Evolutionary conservation across 2,888 invertebrate genomes (phyloP).

Genomic region (Plebejus melissa): DNA sequence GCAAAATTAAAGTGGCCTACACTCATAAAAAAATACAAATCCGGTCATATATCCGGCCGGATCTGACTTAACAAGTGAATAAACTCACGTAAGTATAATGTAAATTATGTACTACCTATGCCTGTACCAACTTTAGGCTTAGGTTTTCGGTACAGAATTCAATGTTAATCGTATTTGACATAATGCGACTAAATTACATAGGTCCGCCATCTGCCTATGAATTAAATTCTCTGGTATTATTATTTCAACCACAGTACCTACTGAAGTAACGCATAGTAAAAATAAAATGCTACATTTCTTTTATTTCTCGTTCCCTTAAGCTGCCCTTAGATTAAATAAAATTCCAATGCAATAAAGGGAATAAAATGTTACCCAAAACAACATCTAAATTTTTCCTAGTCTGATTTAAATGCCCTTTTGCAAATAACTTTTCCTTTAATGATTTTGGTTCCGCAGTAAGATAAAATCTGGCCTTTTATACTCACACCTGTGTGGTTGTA

Average conservation of each 20-base stretch:
- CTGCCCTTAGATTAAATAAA: not conserved
- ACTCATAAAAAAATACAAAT: too few relatives aligned
- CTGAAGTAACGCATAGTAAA: not conserved
- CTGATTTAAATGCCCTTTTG: not conserved
- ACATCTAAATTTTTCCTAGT: not conserved
- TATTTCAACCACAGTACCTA: not conserved
- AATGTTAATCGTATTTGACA: too few relatives aligned
- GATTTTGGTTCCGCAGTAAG: not conserved
- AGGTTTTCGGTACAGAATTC: too few relatives aligned
- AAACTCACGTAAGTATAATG: too few relatives aligned
- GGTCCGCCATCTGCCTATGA: too few relatives aligned
- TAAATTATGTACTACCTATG: too few relatives aligned
- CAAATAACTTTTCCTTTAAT: conserved; percentile 1
- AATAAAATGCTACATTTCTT: not conserved
- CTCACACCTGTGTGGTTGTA: not conserved
- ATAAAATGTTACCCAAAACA: conserved; percentile 6
- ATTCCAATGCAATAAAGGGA: not conserved
- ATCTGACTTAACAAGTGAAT: too few relatives aligned
- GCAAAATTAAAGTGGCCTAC: too few relatives aligned
- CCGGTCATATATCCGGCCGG: too few relatives aligned
- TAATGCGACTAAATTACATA: too few relatives aligned
- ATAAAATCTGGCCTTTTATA: conserved; percentile 4
- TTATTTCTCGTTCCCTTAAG: not conserved
- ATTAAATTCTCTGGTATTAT: too few relatives aligned
- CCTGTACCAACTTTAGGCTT: too few relatives aligned